Percentiles rank a stretch among this genome's conserved stretches.
These are phyloP conservation scores for Pimpla rufipes DNA, from an alignment of 2,888 invertebrate genomes.

Conservation along the genomic window DNA sequence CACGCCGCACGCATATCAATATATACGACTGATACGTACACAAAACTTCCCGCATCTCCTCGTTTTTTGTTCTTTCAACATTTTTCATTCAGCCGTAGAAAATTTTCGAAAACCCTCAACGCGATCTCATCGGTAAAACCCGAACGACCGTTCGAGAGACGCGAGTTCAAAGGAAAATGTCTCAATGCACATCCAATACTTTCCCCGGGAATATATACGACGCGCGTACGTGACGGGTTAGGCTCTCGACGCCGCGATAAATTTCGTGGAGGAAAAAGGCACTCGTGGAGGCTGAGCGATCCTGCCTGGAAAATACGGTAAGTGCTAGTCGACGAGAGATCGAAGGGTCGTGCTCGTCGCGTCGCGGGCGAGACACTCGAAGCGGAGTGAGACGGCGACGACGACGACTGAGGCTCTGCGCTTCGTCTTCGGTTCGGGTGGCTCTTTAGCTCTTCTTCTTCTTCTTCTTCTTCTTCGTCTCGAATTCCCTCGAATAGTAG, in stretches of 20 bases:
- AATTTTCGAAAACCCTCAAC: neutral
- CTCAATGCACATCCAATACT: conserved; percentile 24
- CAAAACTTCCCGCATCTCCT: no score
- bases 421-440: conserved; percentile 28
- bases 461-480: neutral
- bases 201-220: neutral
- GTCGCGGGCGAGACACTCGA: conserved; percentile 46
- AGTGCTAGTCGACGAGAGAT: conserved; percentile 72
- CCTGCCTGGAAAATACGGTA: conserved; percentile 70
- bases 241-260: conserved; percentile 68
- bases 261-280: conserved; percentile 52
- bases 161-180: conserved; percentile 24
- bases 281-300: conserved; percentile 29
- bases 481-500: conserved; percentile 58
- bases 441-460: conserved; percentile 20
- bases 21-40: no score
- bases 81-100: no score
- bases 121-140: neutral
- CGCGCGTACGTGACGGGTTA: conserved; percentile 38
- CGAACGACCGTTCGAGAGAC: conserved; percentile 24
- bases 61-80: conserved; percentile 19
- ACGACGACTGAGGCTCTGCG: conserved; percentile 11
- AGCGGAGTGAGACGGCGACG: conserved; percentile 35
- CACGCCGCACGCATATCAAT: no score
- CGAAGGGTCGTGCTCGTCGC: conserved; percentile 69